Evolutionary conservation across 2,113 vertebrate species (phyloP).

Genomic region (Gambusia holbrooki): DNA sequence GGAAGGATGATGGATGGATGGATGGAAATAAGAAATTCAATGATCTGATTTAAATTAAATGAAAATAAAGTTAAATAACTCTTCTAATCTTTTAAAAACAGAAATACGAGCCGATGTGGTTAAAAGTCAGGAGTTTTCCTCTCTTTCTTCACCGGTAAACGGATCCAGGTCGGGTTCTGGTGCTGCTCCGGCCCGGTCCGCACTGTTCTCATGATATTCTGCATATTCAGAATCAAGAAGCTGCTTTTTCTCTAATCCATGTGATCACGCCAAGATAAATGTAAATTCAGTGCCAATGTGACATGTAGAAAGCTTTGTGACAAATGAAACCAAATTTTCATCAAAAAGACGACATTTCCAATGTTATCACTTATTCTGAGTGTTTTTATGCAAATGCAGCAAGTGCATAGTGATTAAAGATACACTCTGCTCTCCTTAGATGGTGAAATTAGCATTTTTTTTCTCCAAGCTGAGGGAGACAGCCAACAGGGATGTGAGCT

Average conservation of each 20-base stretch:
- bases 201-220: too few species aligned
- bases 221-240: neutral
- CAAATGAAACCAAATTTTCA: neutral
- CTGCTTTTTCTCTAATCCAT: neutral
- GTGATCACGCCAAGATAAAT: neutral
- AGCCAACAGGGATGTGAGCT: neutral
- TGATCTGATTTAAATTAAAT: too few species aligned
- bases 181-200: too few species aligned
- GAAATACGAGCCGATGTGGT: too few species aligned
- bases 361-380: neutral
- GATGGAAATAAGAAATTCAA: too few species aligned
- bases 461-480: neutral
- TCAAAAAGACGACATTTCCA: neutral
- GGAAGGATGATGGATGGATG: too few species aligned
- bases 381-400: constrained; percentile 12
- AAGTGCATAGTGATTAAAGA: constrained; percentile 19
- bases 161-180: too few species aligned
- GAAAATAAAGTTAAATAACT: too few species aligned
- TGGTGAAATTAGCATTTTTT: constrained; percentile 5
- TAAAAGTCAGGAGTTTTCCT: too few species aligned
- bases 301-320: neutral
- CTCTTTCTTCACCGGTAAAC: too few species aligned
- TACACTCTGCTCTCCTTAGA: constrained; percentile 7
- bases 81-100: too few species aligned
- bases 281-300: neutral